Base-by-base conservation (phyloP, 1,140 invertebrate genomes). In the Cotesia typhae region DNA sequence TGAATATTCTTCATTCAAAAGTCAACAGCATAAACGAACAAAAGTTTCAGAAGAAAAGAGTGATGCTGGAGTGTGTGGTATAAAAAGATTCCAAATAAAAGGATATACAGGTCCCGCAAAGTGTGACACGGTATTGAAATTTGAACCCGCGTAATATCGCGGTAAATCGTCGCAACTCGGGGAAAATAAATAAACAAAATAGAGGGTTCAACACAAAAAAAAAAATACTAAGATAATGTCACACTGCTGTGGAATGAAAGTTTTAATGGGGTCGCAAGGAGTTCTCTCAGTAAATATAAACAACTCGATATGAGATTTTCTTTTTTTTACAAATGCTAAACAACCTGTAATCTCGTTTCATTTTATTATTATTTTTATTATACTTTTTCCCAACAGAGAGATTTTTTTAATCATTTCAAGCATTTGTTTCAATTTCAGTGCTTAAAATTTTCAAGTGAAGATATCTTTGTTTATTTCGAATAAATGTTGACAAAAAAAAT, bases 271-370 rank as follows among this genome's bases (percentile, higher is more conserved):
- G 2, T 55, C 5, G 53, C 17, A 17, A 55, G 53, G 4, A 17
- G 17, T n/a, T 55, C 17, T 55, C 12, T 55, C 10, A 55, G 53
- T 55, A 55, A 55, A 55, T 55, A 55, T 55, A 55, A 55, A 55
- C 12, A 55, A 14, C 17, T 55, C 12, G 12, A 55, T 14, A 55
- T 55, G 41, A 47, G 41, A 47, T 10, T 47, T 47, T 17, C 17
- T 28, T 28, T 28, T 28, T 47, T 47, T 47, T 7, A 47, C 41
- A 47, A 47, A 47, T 47, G 10, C 41, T 9, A 20, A 57, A 57
- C 53, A 57, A 20, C 5, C 17, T 20, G 5, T 57, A 57, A 57
- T 57, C 53, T 57, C n/a, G n/a, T 20, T 57, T 57, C 12, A 57
- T n/a, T 57, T 14, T 20, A 12, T 14, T n/a, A 6, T 20, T 57